A percentile compares a stretch with the other conserved stretches of the same genome.
These are phyloP conservation scores for Phalloptychus januarius DNA, from an alignment of 2,797 vertebrate genomes.

Conservation along the genomic window DNA sequence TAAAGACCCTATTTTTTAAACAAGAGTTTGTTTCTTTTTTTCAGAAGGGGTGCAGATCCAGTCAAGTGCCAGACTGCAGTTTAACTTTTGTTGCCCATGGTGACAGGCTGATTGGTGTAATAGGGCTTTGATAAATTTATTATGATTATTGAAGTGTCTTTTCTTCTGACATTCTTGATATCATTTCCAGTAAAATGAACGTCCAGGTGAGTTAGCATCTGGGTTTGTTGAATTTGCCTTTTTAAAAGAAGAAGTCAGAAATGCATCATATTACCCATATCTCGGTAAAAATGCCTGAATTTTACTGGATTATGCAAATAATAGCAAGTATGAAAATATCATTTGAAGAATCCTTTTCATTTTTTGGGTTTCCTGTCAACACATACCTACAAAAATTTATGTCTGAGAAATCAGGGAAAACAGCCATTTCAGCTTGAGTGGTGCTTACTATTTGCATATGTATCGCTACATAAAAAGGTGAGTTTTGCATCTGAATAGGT, in stretches of 20 bases:
- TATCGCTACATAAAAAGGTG: constrained; percentile 38
- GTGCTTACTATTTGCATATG: constrained; percentile 43
- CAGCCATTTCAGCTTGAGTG: constrained; percentile 10
- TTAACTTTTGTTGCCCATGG: constrained; percentile 32
- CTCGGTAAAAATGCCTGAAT: not conserved
- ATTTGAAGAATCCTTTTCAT: not conserved
- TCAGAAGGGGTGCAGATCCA: not conserved
- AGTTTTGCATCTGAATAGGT: constrained; percentile 56
- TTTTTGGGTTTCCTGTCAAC: not conserved
- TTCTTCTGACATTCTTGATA: constrained; percentile 6
- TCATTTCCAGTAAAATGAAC: constrained; percentile 7
- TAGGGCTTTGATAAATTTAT: constrained; percentile 21
- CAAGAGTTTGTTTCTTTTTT: not conserved
- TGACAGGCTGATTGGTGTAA: constrained; percentile 26
- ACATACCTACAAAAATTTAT: not conserved
- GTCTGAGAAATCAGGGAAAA: constrained; percentile 17
- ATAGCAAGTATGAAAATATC: constrained; percentile 1
- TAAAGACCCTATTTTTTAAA: constrained; percentile 7
- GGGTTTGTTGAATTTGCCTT: constrained; percentile 21
- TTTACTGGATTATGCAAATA: constrained; percentile 8
- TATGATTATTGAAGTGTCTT: constrained; percentile 28
- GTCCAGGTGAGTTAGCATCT: constrained; percentile 3
- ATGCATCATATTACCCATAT: not conserved
- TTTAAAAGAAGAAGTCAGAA: not conserved
- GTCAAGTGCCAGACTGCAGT: constrained; percentile 13